phyloP scores from a whole-genome alignment of 2,888 invertebrate genomes.

The Synanthedon myopaeformis region DNA sequence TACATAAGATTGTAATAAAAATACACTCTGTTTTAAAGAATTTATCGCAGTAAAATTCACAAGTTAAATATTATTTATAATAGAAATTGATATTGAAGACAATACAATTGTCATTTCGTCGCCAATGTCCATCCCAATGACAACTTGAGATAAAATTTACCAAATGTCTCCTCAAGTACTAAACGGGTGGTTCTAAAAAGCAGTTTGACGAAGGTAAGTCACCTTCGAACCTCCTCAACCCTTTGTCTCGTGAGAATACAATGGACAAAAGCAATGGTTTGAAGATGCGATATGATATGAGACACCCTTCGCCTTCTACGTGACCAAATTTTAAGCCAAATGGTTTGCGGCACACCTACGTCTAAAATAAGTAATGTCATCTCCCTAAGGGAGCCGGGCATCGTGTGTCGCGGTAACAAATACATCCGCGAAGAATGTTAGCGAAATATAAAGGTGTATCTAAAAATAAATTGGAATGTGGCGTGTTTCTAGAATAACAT shows the following conservation, averaged over 20 bases:
- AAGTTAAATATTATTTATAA: background rate
- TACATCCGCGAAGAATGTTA: background rate
- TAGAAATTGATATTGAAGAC: background rate
- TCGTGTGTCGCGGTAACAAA: constrained; percentile 17
- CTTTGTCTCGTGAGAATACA: constrained; percentile 66
- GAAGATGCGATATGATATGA: constrained; percentile 64
- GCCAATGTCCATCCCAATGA: background rate
- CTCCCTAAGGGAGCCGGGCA: constrained; percentile 30
- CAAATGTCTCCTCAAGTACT: constrained; percentile 42
- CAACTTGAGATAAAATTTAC: constrained; percentile 20
- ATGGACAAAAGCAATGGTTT: constrained; percentile 62
- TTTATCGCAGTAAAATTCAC: too few relatives aligned
- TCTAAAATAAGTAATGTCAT: constrained; percentile 60
- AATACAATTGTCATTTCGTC: background rate
- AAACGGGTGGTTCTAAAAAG: constrained; percentile 50
- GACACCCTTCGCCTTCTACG: constrained; percentile 51
- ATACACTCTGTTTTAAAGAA: too few relatives aligned
- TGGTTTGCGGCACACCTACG: constrained; percentile 49
- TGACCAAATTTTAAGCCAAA: constrained; percentile 66
- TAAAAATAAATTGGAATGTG: background rate
- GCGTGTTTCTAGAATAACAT: background rate
- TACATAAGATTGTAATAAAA: too few relatives aligned
- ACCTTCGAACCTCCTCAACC: constrained; percentile 51
- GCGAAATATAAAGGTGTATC: background rate
- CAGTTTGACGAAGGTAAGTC: constrained; percentile 61